Evolutionary conservation across 2,797 vertebrate genomes (phyloP).

Genomic region (Picus viridis): DNA sequence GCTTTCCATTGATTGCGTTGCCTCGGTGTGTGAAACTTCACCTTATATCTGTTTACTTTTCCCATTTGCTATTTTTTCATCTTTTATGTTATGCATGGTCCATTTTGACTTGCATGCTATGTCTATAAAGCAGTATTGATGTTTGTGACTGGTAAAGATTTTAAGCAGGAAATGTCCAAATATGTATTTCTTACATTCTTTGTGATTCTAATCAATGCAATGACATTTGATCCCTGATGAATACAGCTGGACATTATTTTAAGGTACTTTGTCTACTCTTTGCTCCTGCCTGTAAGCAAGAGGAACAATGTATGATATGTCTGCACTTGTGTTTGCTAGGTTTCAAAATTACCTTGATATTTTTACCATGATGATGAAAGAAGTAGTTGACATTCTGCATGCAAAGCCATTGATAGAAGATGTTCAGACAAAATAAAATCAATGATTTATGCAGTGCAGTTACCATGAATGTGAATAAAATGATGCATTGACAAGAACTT

Average conservation of each 20-base stretch:
- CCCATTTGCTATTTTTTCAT: neutral
- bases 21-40: neutral
- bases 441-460: neutral
- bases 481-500: conserved; percentile 4
- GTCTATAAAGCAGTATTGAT: neutral
- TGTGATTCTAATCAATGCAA: neutral
- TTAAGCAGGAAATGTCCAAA: neutral
- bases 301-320: neutral
- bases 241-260: neutral
- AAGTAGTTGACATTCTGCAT: neutral
- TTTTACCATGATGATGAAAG: neutral
- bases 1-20: conserved; percentile 20
- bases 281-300: neutral
- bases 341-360: neutral
- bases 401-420: neutral
- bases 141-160: neutral
- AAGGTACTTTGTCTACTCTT: neutral
- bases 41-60: neutral
- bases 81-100: neutral
- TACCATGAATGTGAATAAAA: neutral
- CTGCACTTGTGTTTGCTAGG: neutral
- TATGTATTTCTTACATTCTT: neutral
- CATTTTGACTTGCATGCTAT: conserved; percentile 32
- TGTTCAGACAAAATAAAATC: neutral
- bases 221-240: neutral